Base-by-base conservation (phyloP, 2,113 vertebrate species). In the Craseonycteris thonglongyai region DNA sequence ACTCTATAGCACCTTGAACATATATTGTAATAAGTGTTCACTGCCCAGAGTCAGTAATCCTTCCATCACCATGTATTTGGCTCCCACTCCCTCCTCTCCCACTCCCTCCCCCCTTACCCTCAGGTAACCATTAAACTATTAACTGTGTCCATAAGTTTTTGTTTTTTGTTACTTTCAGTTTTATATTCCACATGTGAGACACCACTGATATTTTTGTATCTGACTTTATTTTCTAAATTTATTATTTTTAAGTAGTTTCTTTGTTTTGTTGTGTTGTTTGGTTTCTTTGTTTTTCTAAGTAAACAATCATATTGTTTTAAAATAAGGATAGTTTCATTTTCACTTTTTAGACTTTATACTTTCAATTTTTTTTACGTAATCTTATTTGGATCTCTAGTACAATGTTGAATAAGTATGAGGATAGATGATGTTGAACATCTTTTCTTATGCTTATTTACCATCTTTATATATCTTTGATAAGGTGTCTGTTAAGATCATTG, bases 301-400 rank as follows among this genome's bases (percentile, higher is more conserved):
- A 65, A 95, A n/a, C 0, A 75, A 24, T 79, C 30, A 47, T n/a
- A n/a, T 61, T 71, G 30, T 78, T 58, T 61, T 49, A 91, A 72
- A 80, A 59, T 42, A 68, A 22, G 54, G 49, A 68, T 6, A 83
- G 14, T 49, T 56, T 94, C 28, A 38, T 79, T 84, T 85, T 88
- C 33, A 35, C 10, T 80, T 92, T 65, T 1, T 35, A 58, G 54
- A 85, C 24, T 84, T 90, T 71, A 35, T 80, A 71, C 3, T 5
- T 93, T 93, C 49, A 54, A 9, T 80, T 93, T 89, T 49, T 88
- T 83, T 71, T n/a, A n/a, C n/a, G n/a, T n/a, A n/a, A 38, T 84
- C 63, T 66, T 90, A 33, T 30, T 86, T 7, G 3, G 38, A 51
- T 21, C 26, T 56, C 28, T 69, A 65, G 42, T 81, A 75, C 18